Conservation (phyloP, 2,888 invertebrate genomes). For the Toxonevra muliebris region DNA sequence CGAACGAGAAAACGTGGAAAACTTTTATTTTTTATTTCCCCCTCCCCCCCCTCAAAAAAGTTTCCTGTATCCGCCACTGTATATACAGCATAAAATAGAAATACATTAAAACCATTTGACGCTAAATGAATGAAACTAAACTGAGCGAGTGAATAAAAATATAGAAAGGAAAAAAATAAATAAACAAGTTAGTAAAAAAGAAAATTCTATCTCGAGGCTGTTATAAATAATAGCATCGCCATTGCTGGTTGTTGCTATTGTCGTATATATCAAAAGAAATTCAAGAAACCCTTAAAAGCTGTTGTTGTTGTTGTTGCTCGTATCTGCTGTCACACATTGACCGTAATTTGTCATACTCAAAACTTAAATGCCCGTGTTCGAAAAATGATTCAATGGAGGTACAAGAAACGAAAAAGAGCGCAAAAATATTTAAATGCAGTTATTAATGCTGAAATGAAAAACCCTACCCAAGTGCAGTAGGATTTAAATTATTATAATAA, state of each 20-base stretch:
- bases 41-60: too few relatives aligned
- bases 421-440: neutral
- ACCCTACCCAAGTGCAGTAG: too few relatives aligned
- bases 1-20: too few relatives aligned
- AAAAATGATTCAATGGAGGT: neutral
- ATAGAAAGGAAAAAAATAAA: slow-evolving; percentile 3
- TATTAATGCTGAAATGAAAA: too few relatives aligned
- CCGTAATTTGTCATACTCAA: slow-evolving; percentile 32
- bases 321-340: slow-evolving; percentile 8
- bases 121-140: neutral
- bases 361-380: slow-evolving; percentile 8
- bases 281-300: slow-evolving; percentile 1
- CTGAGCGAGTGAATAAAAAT: neutral
- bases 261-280: neutral
- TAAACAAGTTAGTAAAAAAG: neutral
- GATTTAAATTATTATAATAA: too few relatives aligned
- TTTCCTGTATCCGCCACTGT: too few relatives aligned
- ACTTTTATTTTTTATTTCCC: too few relatives aligned
- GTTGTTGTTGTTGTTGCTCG: neutral
- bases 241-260: neutral
- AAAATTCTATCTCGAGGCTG: neutral
- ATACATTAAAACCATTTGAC: slow-evolving; percentile 7
- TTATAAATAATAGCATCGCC: slow-evolving; percentile 10
- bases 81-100: neutral
- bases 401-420: neutral